Evolutionary conservation across 1,140 invertebrate species (phyloP).

Genomic region (Probaryconus sp.): DNA sequence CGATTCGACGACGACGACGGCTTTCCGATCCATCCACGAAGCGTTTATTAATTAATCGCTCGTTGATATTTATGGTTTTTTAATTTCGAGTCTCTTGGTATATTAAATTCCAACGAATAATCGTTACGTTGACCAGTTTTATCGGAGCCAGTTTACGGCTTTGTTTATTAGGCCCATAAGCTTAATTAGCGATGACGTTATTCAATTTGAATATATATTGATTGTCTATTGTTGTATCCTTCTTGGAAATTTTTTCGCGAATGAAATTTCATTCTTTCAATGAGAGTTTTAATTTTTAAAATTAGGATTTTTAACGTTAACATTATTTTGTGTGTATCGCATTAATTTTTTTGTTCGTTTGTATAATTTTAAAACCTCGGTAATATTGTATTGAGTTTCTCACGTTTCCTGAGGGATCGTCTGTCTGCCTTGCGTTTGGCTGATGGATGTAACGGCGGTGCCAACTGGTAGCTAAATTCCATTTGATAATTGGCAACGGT

Average conservation of each 20-base stretch:
- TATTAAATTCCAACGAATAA: conserved; percentile 16
- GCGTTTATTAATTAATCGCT: conserved; percentile 28
- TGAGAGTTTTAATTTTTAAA: background rate
- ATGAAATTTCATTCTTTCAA: conserved; percentile 18
- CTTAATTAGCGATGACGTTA: conserved; percentile 58
- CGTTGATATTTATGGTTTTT: conserved; percentile 46
- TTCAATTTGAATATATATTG: conserved; percentile 52
- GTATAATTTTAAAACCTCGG: conserved; percentile 3
- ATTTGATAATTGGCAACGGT: conserved; percentile 47
- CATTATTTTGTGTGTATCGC: too few relatives aligned
- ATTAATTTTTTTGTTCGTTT: background rate
- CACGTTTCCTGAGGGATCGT: conserved; percentile 12
- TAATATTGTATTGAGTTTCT: conserved; percentile 9
- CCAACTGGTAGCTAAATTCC: conserved; percentile 47
- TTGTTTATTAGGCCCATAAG: conserved; percentile 48
- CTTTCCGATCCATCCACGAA: background rate
- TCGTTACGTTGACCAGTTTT: conserved; percentile 8
- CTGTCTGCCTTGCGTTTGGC: background rate
- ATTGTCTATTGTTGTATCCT: conserved; percentile 54
- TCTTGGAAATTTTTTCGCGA: conserved; percentile 37
- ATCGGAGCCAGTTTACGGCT: conserved; percentile 16
- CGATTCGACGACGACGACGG: background rate
- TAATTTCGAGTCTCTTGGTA: conserved; percentile 28
- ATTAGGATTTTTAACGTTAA: too few relatives aligned
- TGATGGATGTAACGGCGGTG: conserved; percentile 7